Base-by-base conservation (phyloP, 2,888 invertebrate genomes). In the Papilio elwesi region DNA sequence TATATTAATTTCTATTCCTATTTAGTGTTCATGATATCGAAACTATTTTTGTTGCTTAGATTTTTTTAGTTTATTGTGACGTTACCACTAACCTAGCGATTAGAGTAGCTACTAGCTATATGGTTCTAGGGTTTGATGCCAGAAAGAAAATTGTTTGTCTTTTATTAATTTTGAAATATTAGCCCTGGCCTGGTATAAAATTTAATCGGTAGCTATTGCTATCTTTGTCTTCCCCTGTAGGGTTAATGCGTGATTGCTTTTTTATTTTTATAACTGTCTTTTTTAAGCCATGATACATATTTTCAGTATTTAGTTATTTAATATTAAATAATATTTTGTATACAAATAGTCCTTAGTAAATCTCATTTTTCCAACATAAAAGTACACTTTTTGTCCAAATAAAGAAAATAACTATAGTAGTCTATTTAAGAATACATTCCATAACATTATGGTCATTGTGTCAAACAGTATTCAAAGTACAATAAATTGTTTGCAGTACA, bases 391-490 rank as follows among this genome's bases (percentile, higher is more conserved):
- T 10, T 5, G 4, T 59, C 4, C 9, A 15, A 38, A 59, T 7
- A 38, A 12, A 26, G 36, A 57, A 57, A 57, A n/a, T 13, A 13
- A 8, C 13, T 13, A 38, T 10, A 26, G 16, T 12, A n/a, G 13
- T 51, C 43, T 53, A 13, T 53, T 26, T 64, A 55, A 49, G 13
- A 38, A 71, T 52, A 59, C 71, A 71, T 71, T 71, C 71, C 71
- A 59, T 9, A n/a, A 36, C 12, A 16, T 52, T 64, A 43, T 11
- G 16, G 26, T 49, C 26, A 70, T 26, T 67, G 43, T 51, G 47
- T 51, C 36, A 59, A 48, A 69, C 62, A 67, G 70, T 74, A 74
- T 74, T 74, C 36, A 68, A 67, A 73, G 75, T 75, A 75, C 75
- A 75, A 71, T 53, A 71, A 43, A 15, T 71, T 12, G 63, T 43